Percentiles rank a stretch among this genome's conserved stretches.
Evolutionary conservation across 2,797 vertebrate species (phyloP).

Genomic region (Luscinia luscinia): DNA sequence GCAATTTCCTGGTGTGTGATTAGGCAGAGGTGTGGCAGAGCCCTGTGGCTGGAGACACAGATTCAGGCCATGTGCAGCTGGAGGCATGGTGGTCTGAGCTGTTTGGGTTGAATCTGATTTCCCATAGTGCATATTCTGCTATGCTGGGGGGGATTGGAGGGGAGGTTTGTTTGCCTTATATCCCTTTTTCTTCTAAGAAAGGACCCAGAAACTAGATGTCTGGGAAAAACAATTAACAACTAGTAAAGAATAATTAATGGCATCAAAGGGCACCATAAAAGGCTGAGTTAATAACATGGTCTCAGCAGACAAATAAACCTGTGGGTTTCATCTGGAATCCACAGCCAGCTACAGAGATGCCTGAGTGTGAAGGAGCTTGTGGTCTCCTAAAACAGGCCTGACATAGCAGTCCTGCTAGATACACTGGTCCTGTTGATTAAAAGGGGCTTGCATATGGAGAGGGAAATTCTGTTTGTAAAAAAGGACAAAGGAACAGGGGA

Average conservation of each 20-base stretch:
- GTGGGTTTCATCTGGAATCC: conserved; percentile 36
- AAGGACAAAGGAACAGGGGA: conserved; percentile 9
- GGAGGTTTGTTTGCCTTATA: not conserved
- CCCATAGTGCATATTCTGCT: not conserved
- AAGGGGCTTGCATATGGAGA: conserved; percentile 15
- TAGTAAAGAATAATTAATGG: conserved; percentile 71
- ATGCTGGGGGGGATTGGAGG: not conserved
- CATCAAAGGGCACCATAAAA: conserved; percentile 66
- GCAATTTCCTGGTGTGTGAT: conserved; percentile 9
- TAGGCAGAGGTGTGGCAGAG: not conserved
- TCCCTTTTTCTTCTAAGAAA: not conserved
- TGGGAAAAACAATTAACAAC: conserved; percentile 67
- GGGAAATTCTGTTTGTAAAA: conserved; percentile 9
- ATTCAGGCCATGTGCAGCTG: not conserved
- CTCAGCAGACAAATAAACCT: conserved; percentile 40
- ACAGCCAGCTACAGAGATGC: not conserved
- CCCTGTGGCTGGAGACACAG: not conserved
- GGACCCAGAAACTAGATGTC: conserved; percentile 5
- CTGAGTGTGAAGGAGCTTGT: not conserved
- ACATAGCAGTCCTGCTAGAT: not conserved
- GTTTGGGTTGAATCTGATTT: not conserved
- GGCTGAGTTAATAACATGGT: conserved; percentile 64
- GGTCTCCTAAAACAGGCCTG: not conserved
- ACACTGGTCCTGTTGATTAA: conserved; percentile 15
- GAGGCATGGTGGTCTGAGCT: not conserved